These are phyloP conservation scores for Bubo bubo DNA, from an alignment of 2,113 vertebrate genomes.

Conservation along the genomic window DNA sequence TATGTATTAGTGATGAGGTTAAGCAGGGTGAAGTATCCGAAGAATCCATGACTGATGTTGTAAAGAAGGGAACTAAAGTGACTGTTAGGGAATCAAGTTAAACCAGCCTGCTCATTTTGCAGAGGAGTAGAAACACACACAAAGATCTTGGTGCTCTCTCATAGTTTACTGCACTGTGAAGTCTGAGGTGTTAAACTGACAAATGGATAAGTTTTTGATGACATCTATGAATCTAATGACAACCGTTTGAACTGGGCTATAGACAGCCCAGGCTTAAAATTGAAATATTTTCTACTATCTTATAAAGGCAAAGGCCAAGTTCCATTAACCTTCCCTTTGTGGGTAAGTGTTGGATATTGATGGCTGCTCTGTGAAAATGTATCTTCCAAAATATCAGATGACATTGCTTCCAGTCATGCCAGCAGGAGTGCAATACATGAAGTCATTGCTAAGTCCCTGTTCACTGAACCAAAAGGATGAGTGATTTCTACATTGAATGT, in stretches of 20 bases:
- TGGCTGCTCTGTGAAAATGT: neutral
- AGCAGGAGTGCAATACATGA: neutral
- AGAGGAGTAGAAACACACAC: neutral
- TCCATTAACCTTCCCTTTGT: neutral
- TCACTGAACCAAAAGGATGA: neutral
- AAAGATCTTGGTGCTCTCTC: neutral
- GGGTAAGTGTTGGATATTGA: neutral
- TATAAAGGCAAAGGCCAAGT: neutral
- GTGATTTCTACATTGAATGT: neutral
- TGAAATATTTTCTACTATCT: neutral
- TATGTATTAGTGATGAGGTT: neutral
- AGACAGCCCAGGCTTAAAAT: neutral
- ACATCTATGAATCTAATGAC: neutral
- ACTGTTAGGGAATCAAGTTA: neutral
- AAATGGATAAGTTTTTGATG: neutral
- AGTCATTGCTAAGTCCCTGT: neutral
- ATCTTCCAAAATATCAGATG: neutral
- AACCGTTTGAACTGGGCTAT: neutral
- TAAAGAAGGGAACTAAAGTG: neutral
- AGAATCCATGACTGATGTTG: neutral
- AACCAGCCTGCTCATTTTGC: neutral
- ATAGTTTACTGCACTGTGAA: neutral
- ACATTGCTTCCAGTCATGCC: neutral
- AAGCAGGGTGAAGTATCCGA: neutral
- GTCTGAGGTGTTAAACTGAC: neutral